Conservation (phyloP, 2,888 invertebrate species). For the Temnothorax unifasciatus region DNA sequence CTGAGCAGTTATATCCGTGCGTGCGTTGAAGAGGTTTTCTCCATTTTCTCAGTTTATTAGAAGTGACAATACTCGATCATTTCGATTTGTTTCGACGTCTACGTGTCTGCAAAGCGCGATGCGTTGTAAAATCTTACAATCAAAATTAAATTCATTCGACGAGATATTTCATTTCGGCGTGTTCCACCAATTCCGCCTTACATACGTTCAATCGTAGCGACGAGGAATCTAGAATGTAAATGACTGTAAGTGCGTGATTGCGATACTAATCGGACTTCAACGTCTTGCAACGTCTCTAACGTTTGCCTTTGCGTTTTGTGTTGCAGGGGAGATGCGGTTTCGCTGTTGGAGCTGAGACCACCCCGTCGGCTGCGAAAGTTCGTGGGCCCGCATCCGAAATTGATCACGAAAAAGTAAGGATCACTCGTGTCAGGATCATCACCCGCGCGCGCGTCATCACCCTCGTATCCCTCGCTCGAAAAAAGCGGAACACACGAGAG, state of each 20-base stretch:
- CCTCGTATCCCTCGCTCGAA: constrained; percentile 58
- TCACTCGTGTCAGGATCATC: constrained; percentile 68
- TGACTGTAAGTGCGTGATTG: not conserved
- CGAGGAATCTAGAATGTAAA: not conserved
- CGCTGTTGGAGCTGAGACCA: constrained; percentile 82
- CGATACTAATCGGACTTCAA: not conserved
- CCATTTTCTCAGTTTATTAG: not conserved
- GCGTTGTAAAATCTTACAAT: not conserved
- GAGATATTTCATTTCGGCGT: not conserved
- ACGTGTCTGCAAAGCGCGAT: too few species aligned
- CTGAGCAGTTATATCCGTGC: not conserved
- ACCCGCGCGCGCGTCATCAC: constrained; percentile 70
- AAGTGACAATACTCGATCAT: not conserved
- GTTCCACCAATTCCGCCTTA: not conserved
- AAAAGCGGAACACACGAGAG: constrained; percentile 28
- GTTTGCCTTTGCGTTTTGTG: constrained; percentile 12
- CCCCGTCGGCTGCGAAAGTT: constrained; percentile 81
- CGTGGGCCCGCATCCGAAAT: constrained; percentile 76
- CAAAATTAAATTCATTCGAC: not conserved
- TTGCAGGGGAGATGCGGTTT: constrained; percentile 83
- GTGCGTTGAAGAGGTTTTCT: not conserved
- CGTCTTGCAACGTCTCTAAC: not conserved
- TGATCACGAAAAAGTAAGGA: constrained; percentile 84
- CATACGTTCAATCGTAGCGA: not conserved
- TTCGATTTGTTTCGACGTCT: not conserved